Conservation (phyloP, 2,113 vertebrate species). For the Xenus cinereus region DNA sequence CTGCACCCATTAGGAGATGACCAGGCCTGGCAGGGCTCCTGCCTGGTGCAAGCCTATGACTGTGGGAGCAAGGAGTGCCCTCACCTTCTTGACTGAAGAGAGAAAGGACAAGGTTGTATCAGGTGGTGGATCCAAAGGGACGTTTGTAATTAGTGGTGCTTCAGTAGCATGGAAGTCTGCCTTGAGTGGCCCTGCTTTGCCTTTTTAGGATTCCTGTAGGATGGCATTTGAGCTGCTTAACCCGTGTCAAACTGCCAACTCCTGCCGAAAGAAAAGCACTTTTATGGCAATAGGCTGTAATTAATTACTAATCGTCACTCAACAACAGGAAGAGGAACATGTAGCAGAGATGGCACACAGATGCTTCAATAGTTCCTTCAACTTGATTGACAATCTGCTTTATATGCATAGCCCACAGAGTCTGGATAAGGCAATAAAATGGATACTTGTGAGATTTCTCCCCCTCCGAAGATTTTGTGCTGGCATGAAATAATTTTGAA, state of each 20-base stretch:
- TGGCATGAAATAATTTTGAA: constrained; percentile 56
- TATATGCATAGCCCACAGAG: neutral
- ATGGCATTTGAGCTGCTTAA: neutral
- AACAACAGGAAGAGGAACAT: neutral
- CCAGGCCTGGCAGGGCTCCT: neutral
- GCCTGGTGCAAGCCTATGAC: neutral
- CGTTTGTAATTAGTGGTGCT: neutral
- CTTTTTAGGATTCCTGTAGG: neutral
- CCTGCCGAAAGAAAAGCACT: neutral
- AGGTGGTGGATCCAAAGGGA: neutral
- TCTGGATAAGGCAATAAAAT: constrained; percentile 43
- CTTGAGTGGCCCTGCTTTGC: neutral
- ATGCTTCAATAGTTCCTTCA: neutral
- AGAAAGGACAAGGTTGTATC: neutral
- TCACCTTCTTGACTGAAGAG: neutral
- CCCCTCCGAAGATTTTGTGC: neutral
- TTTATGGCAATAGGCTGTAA: neutral
- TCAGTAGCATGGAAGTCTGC: neutral
- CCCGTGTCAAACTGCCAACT: neutral
- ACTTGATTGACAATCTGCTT: neutral
- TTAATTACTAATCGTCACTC: neutral
- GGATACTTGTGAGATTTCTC: constrained; percentile 24
- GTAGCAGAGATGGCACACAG: neutral
- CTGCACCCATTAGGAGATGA: neutral
- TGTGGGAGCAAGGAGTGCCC: neutral